phyloP scores from a whole-genome alignment of 2,888 invertebrate species.

The Capitulum mitella region DNA sequence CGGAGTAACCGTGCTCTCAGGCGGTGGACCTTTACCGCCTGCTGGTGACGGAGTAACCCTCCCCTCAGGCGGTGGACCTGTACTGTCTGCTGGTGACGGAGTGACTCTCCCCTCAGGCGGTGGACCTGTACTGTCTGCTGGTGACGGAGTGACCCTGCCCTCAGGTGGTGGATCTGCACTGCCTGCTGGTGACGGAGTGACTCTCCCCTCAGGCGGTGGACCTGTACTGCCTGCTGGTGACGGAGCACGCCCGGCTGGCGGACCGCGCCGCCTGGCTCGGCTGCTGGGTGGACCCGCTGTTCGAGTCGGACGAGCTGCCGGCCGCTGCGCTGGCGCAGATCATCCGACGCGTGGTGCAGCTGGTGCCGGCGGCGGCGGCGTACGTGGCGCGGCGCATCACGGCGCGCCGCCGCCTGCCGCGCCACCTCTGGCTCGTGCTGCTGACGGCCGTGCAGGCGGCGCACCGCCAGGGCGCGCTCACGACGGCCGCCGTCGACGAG shows the following conservation, averaged over 20 bases:
- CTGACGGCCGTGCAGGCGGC: constrained; percentile 29
- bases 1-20: neutral
- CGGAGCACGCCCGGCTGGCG: neutral
- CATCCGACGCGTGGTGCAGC: neutral
- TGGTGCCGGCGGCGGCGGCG: neutral
- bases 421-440: constrained; percentile 11
- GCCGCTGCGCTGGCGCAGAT: neutral
- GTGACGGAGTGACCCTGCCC: neutral
- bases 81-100: neutral
- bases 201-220: neutral
- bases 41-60: neutral
- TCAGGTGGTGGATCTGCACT: neutral
- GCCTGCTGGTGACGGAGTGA: neutral
- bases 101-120: neutral
- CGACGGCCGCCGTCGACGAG: constrained; percentile 25
- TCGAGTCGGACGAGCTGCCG: neutral
- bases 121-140: neutral
- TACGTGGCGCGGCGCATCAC: neutral
- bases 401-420: neutral
- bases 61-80: neutral
- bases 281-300: constrained; percentile 12
- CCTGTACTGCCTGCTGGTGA: constrained; percentile 6
- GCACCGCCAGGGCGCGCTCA: constrained; percentile 31
- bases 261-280: neutral
- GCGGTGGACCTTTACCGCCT: neutral